Evolutionary conservation across 2,113 vertebrate species (phyloP), one percentile per base, ranked within the genome.

Genomic region (Chaetops frenatus): DNA sequence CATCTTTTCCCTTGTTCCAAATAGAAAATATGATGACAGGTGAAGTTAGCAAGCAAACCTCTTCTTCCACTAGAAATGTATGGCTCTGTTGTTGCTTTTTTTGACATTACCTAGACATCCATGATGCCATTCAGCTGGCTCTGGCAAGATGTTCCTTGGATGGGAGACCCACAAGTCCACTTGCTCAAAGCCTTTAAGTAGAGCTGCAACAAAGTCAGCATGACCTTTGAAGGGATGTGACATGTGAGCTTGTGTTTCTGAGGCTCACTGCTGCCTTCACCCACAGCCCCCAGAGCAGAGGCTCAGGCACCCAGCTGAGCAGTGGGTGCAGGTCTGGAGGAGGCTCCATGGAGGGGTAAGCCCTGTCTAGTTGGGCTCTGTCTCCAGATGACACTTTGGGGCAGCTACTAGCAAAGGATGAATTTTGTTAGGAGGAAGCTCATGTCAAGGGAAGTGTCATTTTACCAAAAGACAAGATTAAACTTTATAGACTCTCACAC

Each of bases 191-290:
- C 12, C 31, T 51, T 64, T 16, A 23, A 64, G 29, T 17, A 45
- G 38, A 79, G 29, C 29, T 81, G 40, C 64, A 80, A 24, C 35
- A 60, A 72, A 84, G n/a, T 38, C 35, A 69, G 7, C 8, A 3
- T 7, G 15, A 42, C 45, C 54, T 69, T 44, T 29, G 54, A 27
- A 77, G 31, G 28, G 9, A 31, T 71, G 61, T 6, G 15, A 5
- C 35, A 7, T 0, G 0, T 6, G 17, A 71, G 12, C 15, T 1
- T 1, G 4, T 3, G 20, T 45, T 40, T 8, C 22, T 27, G 38
- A 62, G 38, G 19, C 56, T 88, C 50, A 8, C 51, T 24, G 51
- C 60, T 86, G 9, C 0, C 66, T 38, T 70, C 53, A 10, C 13
- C 19, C 16, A 3, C 6, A 2, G 36, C 13, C 45, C 29, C 28